Conservation (phyloP, 2,888 invertebrate genomes). For the Euphydryas editha region DNA sequence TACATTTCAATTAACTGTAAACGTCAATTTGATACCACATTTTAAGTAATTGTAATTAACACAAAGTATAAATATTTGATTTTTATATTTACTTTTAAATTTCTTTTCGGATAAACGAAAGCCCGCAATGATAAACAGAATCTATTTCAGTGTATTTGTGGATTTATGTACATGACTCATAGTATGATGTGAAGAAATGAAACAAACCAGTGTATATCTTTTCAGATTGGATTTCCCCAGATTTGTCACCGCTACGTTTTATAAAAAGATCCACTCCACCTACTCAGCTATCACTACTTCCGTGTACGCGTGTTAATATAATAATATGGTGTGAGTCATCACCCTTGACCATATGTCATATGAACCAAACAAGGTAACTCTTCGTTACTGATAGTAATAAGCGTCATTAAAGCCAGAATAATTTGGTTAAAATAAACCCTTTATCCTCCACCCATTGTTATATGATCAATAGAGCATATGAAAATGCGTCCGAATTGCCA, state of each 20-base stretch:
- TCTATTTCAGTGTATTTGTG: no score
- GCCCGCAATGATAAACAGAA: no score
- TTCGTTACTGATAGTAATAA: conserved; percentile 14
- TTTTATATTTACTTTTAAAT: no score
- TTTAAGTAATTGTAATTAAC: no score
- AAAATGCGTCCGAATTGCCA: conserved; percentile 76
- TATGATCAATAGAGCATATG: conserved; percentile 68
- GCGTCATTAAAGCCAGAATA: conserved; percentile 23
- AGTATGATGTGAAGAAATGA: neutral
- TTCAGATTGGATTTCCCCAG: neutral
- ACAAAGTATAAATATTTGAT: no score
- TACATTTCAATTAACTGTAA: no score
- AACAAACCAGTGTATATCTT: neutral
- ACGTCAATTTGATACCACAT: no score
- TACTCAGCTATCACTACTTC: neutral
- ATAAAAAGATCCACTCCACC: neutral
- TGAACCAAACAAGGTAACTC: neutral
- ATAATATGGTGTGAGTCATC: conserved; percentile 10
- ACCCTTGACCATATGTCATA: conserved; percentile 10
- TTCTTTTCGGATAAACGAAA: no score
- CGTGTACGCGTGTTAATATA: conserved; percentile 2
- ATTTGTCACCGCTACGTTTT: neutral
- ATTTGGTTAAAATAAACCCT: conserved; percentile 31
- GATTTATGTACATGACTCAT: no score
- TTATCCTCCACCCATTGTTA: conserved; percentile 40